Conservation (phyloP, 2,888 invertebrate genomes). For the Meiosimyza platycephala region DNA sequence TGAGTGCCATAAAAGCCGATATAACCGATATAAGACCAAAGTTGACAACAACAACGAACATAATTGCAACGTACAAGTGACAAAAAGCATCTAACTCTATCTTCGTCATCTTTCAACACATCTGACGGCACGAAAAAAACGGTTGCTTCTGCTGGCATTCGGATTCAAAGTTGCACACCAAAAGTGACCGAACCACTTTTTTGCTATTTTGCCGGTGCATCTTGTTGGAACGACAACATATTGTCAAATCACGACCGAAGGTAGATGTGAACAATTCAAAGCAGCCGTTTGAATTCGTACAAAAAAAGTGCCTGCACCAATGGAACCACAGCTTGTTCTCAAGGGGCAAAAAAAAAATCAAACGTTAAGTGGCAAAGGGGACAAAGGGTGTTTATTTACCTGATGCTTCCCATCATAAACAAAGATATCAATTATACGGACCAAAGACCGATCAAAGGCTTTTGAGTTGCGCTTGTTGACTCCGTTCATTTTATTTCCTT, state of each 20-base stretch:
- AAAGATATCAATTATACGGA: constrained; percentile 37
- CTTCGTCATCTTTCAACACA: constrained; percentile 31
- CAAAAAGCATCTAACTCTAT: constrained; percentile 33
- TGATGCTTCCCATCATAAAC: constrained; percentile 20
- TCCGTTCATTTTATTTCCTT: neutral
- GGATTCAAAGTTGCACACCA: neutral
- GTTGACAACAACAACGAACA: constrained; percentile 37
- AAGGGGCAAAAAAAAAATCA: neutral
- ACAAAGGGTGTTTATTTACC: neutral
- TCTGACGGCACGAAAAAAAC: constrained; percentile 12
- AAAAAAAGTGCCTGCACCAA: neutral
- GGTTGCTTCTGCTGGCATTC: no score
- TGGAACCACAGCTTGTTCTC: constrained; percentile 11
- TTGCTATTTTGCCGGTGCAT: constrained; percentile 2
- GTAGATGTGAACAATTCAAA: constrained; percentile 5
- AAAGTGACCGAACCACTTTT: constrained; percentile 27
- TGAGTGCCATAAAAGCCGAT: constrained; percentile 6
- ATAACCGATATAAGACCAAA: constrained; percentile 15
- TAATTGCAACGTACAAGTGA: constrained; percentile 36
- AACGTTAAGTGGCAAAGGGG: neutral
- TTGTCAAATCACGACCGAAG: constrained; percentile 33
- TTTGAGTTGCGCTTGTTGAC: neutral
- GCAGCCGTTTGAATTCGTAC: neutral
- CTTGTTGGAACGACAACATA: constrained; percentile 30
- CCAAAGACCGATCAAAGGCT: neutral